Percentiles rank a stretch among this genome's conserved stretches.
Conservation (phyloP, 1,140 invertebrate genomes). For the Scylla paramamosain region DNA sequence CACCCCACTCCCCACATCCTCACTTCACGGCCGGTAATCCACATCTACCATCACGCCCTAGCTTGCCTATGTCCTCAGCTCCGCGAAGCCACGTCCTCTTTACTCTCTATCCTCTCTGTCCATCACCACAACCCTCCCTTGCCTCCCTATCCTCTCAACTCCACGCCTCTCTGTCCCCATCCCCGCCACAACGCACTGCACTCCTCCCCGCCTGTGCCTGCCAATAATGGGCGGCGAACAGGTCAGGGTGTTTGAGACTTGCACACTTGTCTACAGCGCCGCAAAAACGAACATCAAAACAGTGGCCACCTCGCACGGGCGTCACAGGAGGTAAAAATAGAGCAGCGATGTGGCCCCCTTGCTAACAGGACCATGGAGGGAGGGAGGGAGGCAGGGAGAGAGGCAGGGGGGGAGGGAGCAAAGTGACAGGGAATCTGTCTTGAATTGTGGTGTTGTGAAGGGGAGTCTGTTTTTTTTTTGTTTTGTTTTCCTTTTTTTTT, state of each 20-base stretch:
- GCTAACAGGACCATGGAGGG: slow-evolving; percentile 14
- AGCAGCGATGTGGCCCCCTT: neutral
- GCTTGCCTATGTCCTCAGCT: neutral
- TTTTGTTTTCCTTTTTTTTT: too few species aligned
- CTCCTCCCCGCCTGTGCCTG: neutral
- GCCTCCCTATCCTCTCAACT: neutral
- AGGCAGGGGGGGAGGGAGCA: neutral
- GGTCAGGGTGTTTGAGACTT: neutral
- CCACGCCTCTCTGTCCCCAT: neutral
- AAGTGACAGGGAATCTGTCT: neutral
- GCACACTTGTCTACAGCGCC: neutral
- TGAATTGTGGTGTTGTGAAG: neutral
- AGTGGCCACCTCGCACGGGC: neutral
- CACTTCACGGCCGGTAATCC: neutral
- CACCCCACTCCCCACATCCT: too few species aligned
- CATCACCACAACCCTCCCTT: neutral
- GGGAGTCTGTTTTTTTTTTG: neutral
- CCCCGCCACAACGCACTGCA: neutral
- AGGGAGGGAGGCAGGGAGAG: neutral
- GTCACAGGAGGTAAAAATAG: neutral
- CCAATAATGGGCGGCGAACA: neutral
- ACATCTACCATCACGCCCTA: too few species aligned
- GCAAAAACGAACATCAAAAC: neutral
- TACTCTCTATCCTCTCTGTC: neutral
- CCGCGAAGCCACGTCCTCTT: neutral